Conservation (phyloP, 2,888 invertebrate genomes). For the Carpatolechia fugitivella region DNA sequence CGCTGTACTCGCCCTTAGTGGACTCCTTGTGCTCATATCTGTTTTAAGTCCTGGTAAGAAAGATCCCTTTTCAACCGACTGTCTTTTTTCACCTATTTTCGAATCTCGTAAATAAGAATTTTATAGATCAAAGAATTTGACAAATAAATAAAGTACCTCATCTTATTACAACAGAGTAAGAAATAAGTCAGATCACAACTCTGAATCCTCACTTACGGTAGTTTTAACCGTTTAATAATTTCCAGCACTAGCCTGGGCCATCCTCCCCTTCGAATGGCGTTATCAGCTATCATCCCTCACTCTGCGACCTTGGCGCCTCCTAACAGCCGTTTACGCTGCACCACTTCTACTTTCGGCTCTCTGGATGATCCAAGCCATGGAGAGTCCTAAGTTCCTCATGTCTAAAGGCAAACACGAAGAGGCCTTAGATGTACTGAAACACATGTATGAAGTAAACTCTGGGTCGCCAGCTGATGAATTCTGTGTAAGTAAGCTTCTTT, state of each 20-base stretch:
- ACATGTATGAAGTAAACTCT: slow-evolving; percentile 52
- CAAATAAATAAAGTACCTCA: too few species aligned
- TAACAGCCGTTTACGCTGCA: slow-evolving; percentile 81
- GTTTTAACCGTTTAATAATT: not conserved
- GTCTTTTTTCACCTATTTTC: not conserved
- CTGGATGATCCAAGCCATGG: slow-evolving; percentile 72
- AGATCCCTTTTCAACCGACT: not conserved
- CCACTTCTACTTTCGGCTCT: slow-evolving; percentile 75
- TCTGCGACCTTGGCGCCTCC: slow-evolving; percentile 86
- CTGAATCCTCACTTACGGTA: too few species aligned
- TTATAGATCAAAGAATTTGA: too few species aligned
- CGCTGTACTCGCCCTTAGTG: slow-evolving; percentile 54
- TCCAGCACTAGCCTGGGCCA: slow-evolving; percentile 82
- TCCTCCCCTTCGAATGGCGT: slow-evolving; percentile 78
- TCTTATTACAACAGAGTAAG: too few species aligned
- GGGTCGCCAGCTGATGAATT: slow-evolving; percentile 43
- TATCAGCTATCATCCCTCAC: slow-evolving; percentile 48
- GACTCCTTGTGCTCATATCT: slow-evolving; percentile 51
- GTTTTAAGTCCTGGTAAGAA: slow-evolving; percentile 50
- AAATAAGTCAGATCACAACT: too few species aligned
- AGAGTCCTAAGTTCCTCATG: slow-evolving; percentile 88
- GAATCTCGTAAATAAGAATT: not conserved
- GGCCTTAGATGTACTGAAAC: slow-evolving; percentile 70
- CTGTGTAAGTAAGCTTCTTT: slow-evolving; percentile 41
- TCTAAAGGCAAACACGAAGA: slow-evolving; percentile 78